Conservation (phyloP, 2,113 vertebrate genomes). For the Lutjanus erythropterus region DNA sequence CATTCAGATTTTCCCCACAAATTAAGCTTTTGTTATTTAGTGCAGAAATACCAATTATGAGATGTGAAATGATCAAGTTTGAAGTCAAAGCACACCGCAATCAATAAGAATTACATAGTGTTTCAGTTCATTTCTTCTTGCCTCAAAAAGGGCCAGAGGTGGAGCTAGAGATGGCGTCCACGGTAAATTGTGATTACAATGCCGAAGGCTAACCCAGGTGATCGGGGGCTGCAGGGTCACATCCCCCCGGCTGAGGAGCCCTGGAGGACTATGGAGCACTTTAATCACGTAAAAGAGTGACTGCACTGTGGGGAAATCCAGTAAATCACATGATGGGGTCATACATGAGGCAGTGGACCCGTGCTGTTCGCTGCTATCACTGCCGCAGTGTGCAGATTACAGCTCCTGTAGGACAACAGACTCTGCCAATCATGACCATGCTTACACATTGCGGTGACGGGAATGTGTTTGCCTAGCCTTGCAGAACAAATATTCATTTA, state of each 20-base stretch:
- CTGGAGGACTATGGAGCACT: neutral
- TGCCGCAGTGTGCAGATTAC: slow-evolving; percentile 19
- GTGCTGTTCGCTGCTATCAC: neutral
- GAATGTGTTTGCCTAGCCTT: slow-evolving; percentile 59
- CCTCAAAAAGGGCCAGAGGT: neutral
- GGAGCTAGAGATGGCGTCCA: neutral
- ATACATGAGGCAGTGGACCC: neutral
- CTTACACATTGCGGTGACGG: slow-evolving; percentile 21
- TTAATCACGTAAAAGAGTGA: slow-evolving; percentile 25
- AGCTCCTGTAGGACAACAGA: slow-evolving; percentile 38
- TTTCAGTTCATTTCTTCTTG: slow-evolving; percentile 9
- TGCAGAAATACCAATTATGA: slow-evolving; percentile 8
- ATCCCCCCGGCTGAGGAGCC: slow-evolving; percentile 4
- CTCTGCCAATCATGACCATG: slow-evolving; percentile 37
- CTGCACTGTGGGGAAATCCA: neutral
- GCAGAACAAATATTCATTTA: slow-evolving; percentile 73
- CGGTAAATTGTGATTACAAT: slow-evolving; percentile 14
- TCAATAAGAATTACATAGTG: slow-evolving; percentile 36
- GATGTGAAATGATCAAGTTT: slow-evolving; percentile 17
- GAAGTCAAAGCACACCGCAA: slow-evolving; percentile 17
- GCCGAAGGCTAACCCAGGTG: slow-evolving; percentile 11
- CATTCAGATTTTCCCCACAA: slow-evolving; percentile 36
- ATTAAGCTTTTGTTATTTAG: slow-evolving; percentile 35
- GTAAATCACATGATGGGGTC: slow-evolving; percentile 39
- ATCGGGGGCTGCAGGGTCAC: slow-evolving; percentile 34